phyloP scores from a whole-genome alignment of 1,140 invertebrate species.

The Colletes gigas region DNA sequence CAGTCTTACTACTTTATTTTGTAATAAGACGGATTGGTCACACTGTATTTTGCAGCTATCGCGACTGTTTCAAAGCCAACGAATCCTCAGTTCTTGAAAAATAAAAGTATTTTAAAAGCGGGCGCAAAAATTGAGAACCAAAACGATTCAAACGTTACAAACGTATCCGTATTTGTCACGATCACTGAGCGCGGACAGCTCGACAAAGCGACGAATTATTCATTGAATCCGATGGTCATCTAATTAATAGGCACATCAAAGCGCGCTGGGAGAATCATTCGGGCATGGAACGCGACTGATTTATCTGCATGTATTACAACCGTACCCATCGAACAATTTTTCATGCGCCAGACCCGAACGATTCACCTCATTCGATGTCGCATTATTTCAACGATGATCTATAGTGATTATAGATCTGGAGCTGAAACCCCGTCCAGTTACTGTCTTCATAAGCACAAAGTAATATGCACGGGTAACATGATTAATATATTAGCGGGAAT shows the following conservation, averaged over 20 bases:
- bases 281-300: conserved; percentile 38
- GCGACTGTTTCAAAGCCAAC: not conserved
- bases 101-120: not conserved
- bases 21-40: not conserved
- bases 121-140: no score
- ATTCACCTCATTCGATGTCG: not conserved
- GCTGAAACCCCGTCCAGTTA: no score
- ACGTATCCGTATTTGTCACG: not conserved
- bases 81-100: no score
- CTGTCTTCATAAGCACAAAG: no score
- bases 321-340: conserved; percentile 20
- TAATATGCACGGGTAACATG: not conserved
- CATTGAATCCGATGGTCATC: conserved; percentile 19
- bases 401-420: no score
- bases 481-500: not conserved
- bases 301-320: conserved; percentile 33
- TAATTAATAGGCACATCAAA: conserved; percentile 54
- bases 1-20: no score
- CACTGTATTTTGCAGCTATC: not conserved
- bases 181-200: not conserved
- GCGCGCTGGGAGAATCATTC: conserved; percentile 3
- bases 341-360: not conserved
- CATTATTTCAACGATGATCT: not conserved
- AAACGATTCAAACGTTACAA: not conserved
- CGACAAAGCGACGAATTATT: conserved; percentile 16